A percentile compares a stretch with the other conserved stretches of the same genome.
These are phyloP conservation scores for Chalcosyrphus nemorum DNA, from an alignment of 2,888 invertebrate species.

Conservation along the genomic window DNA sequence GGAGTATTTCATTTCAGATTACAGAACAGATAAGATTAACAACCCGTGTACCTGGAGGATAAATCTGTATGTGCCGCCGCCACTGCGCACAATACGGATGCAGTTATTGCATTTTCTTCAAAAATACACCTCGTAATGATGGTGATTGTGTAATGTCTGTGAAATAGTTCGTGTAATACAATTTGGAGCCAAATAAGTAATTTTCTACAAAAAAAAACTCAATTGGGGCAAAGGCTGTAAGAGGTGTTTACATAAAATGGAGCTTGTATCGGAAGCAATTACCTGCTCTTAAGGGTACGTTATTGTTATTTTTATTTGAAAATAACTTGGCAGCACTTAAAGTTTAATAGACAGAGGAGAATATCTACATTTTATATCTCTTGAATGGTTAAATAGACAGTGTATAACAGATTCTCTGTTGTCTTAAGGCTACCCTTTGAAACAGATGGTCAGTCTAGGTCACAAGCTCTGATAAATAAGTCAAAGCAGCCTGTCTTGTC, in stretches of 20 bases:
- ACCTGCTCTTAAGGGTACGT: too few relatives aligned
- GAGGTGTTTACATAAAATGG: neutral
- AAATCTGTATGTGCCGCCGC: slow-evolving; percentile 1
- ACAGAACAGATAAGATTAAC: slow-evolving; percentile 59
- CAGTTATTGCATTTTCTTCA: neutral
- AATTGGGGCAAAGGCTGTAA: neutral
- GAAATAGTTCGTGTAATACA: slow-evolving; percentile 5
- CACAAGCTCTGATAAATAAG: too few relatives aligned
- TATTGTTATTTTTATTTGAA: too few relatives aligned
- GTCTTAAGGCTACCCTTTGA: too few relatives aligned
- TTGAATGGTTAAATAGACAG: too few relatives aligned
- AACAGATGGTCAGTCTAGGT: too few relatives aligned
- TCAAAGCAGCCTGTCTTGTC: too few relatives aligned
- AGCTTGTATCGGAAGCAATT: neutral
- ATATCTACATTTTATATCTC: too few relatives aligned
- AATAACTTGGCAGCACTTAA: too few relatives aligned
- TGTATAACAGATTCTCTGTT: too few relatives aligned
- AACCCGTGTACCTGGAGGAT: slow-evolving; percentile 53
- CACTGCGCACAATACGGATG: neutral
- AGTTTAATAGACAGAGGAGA: too few relatives aligned
- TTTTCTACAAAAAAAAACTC: neutral
- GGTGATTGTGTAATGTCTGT: slow-evolving; percentile 31
- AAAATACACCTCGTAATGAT: slow-evolving; percentile 30
- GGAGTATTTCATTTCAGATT: slow-evolving; percentile 43
- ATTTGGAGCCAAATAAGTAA: neutral